Conservation (phyloP, 1,140 invertebrate species). For the Caenorhabditis tropicalis region DNA sequence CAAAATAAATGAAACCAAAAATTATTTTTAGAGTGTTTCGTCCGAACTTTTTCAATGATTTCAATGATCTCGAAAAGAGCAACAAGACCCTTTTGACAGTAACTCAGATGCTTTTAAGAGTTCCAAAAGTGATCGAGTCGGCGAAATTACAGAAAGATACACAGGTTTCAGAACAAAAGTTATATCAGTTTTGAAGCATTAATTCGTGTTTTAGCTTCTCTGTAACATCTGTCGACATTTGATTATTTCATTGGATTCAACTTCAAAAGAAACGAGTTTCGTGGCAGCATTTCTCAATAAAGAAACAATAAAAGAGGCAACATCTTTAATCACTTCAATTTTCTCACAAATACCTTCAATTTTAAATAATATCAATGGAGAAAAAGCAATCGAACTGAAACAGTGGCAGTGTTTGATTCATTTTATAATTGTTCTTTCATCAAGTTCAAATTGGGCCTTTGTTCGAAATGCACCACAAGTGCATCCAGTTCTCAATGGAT, state of each 20-base stretch:
- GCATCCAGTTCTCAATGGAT: slow-evolving; percentile 52
- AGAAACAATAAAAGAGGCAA: slow-evolving; percentile 35
- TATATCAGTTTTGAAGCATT: neutral
- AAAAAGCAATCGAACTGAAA: slow-evolving; percentile 50
- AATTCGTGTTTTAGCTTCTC: slow-evolving; percentile 30
- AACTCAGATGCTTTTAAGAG: neutral
- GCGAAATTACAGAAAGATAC: neutral
- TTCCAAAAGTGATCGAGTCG: neutral
- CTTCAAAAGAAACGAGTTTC: slow-evolving; percentile 47
- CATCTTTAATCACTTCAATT: slow-evolving; percentile 40
- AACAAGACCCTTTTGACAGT: slow-evolving; percentile 6
- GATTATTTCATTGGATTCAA: slow-evolving; percentile 50
- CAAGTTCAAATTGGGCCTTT: slow-evolving; percentile 51
- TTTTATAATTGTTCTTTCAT: slow-evolving; percentile 53
- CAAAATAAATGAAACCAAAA: neutral
- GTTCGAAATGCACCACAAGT: slow-evolving; percentile 47
- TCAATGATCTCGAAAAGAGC: neutral
- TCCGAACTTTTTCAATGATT: slow-evolving; percentile 22
- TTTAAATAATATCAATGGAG: slow-evolving; percentile 38
- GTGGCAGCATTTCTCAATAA: slow-evolving; percentile 51
- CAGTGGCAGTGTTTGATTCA: slow-evolving; percentile 51
- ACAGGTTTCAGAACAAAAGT: neutral
- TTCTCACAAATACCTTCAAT: slow-evolving; percentile 38
- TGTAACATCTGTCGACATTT: slow-evolving; percentile 48
- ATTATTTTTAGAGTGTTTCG: neutral